Evolutionary conservation across 1,140 invertebrate genomes (phyloP), one percentile per base, ranked within the genome.

Genomic region (Trachymyrmex cornetzi): DNA sequence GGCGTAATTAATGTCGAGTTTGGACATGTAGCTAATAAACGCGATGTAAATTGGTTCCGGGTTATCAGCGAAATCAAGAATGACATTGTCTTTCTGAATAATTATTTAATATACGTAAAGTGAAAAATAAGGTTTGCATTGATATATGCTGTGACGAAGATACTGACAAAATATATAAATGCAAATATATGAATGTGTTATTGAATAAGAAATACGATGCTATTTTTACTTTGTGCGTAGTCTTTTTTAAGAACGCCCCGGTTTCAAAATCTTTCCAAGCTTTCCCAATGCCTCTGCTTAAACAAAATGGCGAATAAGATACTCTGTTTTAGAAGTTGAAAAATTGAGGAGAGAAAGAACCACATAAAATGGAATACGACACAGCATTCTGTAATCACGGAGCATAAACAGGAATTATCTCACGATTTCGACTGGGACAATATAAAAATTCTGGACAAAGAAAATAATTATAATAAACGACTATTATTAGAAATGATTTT

Each of bases 1-100:
- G 24, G 69, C 38, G 69, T 84, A 84, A 75, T 84, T 61, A 84
- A 75, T 16, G 55, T 30, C 19, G 38, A n/a, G 19, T 24, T 84
- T 4, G 80, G 63, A 84, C 27, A 61, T 34, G n/a, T 27, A 34
- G 27, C 38, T 84, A 75, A 55, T 74, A 57, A 72, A 14, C 24
- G 22, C 7, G 24, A 22, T 19, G 19, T 12, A 61, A 74, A 84
- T 75, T 74, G 69, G 48, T 61, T 74, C 53, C 48, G 34, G 50
- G 7, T 50, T 61, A 74, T 72, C 67, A 34, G 67, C 14, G 1
- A 9, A 22, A 24, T 59, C n/a, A 27, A 27, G 24, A 44, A 53
- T 34, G 34, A 53, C 22, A 6, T 22, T 6, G 38, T 48, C 27
- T 44, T 79, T 53, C 24, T 66, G 6, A 77, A 61, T 38, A 79